phyloP scores from a whole-genome alignment of 2,113 vertebrate genomes.

The Leucopsar rothschildi region DNA sequence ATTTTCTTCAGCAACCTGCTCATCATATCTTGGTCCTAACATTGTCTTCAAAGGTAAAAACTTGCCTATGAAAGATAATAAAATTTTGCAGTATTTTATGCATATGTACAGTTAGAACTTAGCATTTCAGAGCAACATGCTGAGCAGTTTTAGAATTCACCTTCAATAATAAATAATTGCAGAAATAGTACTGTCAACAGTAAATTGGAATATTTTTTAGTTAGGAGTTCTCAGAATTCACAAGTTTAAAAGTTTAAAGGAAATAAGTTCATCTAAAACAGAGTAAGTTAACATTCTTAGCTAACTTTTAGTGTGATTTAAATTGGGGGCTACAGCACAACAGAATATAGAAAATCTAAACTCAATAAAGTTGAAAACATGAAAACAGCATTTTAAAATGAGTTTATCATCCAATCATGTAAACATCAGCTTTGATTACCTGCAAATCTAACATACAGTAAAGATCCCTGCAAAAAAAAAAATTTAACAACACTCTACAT shows the following conservation, averaged over 20 bases:
- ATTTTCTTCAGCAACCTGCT: slow-evolving; percentile 93
- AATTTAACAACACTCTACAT: not conserved
- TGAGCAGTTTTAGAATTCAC: not conserved
- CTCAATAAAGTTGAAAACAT: not conserved
- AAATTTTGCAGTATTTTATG: not conserved
- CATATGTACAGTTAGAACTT: not conserved
- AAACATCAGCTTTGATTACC: not conserved
- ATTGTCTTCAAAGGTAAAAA: slow-evolving; percentile 99
- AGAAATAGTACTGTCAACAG: not conserved
- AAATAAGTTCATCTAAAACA: not conserved
- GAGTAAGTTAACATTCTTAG: not conserved
- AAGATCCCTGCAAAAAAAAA: not conserved
- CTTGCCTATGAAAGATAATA: slow-evolving; percentile 76
- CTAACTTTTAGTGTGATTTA: not conserved
- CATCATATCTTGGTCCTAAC: slow-evolving; percentile 93
- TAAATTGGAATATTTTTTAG: not conserved
- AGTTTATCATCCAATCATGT: not conserved
- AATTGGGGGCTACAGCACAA: not conserved
- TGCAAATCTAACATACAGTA: not conserved
- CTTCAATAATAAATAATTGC: not conserved
- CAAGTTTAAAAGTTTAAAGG: not conserved
- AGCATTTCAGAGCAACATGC: not conserved
- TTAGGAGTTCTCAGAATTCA: not conserved
- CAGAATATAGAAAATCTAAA: not conserved
- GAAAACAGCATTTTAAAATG: not conserved